Conservation (phyloP, 2,113 vertebrate genomes). For the Gopherus evgoodei region DNA sequence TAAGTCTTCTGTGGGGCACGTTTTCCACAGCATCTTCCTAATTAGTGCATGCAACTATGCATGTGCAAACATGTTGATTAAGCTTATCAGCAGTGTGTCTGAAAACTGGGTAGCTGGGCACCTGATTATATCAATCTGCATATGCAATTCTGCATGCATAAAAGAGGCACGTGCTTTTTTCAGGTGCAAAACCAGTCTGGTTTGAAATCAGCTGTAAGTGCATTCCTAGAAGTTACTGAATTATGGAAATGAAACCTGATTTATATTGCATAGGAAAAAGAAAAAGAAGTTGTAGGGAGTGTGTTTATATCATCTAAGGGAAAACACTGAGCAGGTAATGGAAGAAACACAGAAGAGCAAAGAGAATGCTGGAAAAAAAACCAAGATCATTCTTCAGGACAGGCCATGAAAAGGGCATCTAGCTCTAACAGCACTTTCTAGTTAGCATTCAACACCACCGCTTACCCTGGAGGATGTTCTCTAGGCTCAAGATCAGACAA, state of each 20-base stretch:
- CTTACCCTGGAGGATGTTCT: neutral
- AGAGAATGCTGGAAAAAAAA: neutral
- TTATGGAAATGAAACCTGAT: neutral
- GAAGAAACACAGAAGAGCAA: neutral
- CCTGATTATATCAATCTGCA: neutral
- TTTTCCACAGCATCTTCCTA: neutral
- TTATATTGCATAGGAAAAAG: neutral
- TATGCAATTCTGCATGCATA: neutral
- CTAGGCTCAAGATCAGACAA: constrained; percentile 2
- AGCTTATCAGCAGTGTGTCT: neutral
- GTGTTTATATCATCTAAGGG: neutral
- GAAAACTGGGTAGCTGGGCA: neutral
- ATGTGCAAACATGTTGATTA: neutral
- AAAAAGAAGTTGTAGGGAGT: neutral
- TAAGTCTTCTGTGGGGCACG: neutral
- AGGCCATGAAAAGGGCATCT: neutral
- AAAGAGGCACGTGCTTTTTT: neutral
- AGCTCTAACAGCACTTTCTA: constrained; percentile 1
- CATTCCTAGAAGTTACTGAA: neutral
- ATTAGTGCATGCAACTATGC: neutral
- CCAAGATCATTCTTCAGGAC: neutral
- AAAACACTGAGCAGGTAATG: neutral
- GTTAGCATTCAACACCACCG: constrained; percentile 12
- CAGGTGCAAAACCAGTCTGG: neutral
- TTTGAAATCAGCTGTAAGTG: neutral